These are phyloP conservation scores for Sialis fuliginosa DNA, from an alignment of 2,888 invertebrate genomes.

Conservation along the genomic window DNA sequence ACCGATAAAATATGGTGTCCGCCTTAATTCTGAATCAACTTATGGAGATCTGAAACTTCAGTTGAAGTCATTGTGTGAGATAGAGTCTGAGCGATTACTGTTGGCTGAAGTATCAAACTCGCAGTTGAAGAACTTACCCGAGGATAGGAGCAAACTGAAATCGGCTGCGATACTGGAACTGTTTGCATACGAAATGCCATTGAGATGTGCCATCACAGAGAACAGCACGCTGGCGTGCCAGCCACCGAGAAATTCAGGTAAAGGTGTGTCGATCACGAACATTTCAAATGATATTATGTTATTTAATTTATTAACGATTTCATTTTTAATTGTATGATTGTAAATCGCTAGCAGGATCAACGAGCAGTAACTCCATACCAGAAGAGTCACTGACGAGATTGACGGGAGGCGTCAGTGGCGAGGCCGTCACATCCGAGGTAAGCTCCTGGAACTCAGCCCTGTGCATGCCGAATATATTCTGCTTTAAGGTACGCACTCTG, in stretches of 20 bases:
- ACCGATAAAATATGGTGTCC: conserved; percentile 69
- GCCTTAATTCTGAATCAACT: conserved; percentile 67
- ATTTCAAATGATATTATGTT: no score
- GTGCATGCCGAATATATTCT: conserved; percentile 75
- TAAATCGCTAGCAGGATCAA: no score
- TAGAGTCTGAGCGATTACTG: conserved; percentile 42
- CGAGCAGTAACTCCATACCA: no score
- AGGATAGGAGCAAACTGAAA: conserved; percentile 33
- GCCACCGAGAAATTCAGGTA: conserved; percentile 1
- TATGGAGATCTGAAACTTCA: conserved; percentile 59
- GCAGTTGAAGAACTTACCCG: conserved; percentile 39
- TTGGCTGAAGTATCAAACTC: conserved; percentile 56
- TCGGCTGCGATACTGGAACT: conserved; percentile 34
- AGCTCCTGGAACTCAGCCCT: conserved; percentile 52
- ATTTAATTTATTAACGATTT: no score
- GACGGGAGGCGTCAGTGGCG: not conserved
- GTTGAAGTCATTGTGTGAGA: conserved; percentile 41
- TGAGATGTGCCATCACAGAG: conserved; percentile 11
- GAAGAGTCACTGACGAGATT: no score
- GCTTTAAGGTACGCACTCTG: conserved; percentile 58
- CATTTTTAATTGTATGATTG: no score
- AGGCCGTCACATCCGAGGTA: conserved; percentile 31
- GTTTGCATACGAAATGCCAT: conserved; percentile 51
- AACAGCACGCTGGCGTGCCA: conserved; percentile 8
- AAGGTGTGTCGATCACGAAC: not conserved